A percentile compares a stretch with the other conserved stretches of the same genome.
phyloP scores from a whole-genome alignment of 2,113 vertebrate species.

The Cheilinus undulatus region DNA sequence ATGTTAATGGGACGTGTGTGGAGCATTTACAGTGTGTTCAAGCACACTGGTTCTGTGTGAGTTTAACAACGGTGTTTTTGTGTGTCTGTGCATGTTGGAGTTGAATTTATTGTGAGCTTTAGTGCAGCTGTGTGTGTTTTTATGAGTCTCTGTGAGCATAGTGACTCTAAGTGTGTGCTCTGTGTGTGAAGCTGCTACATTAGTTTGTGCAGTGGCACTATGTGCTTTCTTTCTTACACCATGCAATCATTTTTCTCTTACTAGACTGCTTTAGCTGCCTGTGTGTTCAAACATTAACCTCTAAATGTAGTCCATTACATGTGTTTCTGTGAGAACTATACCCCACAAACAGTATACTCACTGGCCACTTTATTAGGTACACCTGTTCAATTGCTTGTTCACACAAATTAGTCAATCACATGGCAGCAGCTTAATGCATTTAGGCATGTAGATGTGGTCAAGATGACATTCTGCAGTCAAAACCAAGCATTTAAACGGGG shows the following conservation, averaged over 20 bases:
- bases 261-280: background rate
- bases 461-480: no score
- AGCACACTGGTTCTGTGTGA: background rate
- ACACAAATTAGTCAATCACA: no score
- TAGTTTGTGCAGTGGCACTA: background rate
- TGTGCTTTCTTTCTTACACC: background rate
- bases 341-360: no score
- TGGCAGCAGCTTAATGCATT: no score
- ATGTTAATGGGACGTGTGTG: slow-evolving; percentile 23
- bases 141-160: background rate
- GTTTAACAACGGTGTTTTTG: slow-evolving; percentile 5
- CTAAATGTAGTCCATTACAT: background rate
- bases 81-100: background rate
- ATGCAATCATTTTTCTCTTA: background rate
- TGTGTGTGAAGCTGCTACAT: background rate
- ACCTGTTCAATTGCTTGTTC: no score
- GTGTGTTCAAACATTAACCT: background rate
- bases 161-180: background rate
- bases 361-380: no score
- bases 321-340: background rate
- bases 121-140: slow-evolving; percentile 6
- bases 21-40: slow-evolving; percentile 21
- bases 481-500: no score
- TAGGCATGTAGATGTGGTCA: no score
- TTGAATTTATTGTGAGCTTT: background rate